Percentiles rank a stretch among this genome's conserved stretches.
These are phyloP conservation scores for Galagoides demidoff DNA, from an alignment of 2,797 vertebrate genomes.

Conservation along the genomic window DNA sequence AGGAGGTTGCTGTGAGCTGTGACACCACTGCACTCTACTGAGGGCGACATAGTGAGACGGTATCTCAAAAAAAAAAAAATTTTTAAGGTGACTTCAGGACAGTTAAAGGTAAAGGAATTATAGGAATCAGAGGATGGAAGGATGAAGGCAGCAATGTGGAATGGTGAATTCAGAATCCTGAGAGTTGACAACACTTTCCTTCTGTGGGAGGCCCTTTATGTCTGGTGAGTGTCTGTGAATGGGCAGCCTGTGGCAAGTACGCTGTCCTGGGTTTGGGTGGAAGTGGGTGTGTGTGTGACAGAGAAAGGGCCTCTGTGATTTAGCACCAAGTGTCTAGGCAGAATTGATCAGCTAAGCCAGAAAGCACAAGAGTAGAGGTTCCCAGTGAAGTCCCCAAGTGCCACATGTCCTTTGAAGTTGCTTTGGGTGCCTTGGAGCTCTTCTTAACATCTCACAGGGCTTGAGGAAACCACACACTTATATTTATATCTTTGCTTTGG, in stretches of 20 bases:
- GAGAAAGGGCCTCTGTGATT: neutral
- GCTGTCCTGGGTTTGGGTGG: neutral
- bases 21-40: too few relatives aligned
- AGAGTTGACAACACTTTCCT: neutral
- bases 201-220: neutral
- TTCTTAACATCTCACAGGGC: neutral
- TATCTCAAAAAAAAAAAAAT: neutral
- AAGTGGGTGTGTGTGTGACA: neutral
- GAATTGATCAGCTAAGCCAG: neutral
- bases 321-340: neutral
- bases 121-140: neutral
- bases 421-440: neutral
- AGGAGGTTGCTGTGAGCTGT: too few relatives aligned
- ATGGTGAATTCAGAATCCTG: neutral
- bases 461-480: neutral
- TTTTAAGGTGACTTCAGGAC: neutral
- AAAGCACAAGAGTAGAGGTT: neutral
- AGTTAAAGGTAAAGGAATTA: neutral
- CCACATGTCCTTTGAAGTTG: neutral
- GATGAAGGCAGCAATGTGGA: neutral
- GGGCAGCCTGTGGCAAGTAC: neutral
- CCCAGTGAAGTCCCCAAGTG: neutral
- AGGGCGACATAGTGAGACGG: too few relatives aligned
- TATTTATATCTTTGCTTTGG: neutral
- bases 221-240: neutral